Percentiles rank a stretch among this genome's conserved stretches.
Conservation (phyloP, 2,113 vertebrate species). For the Apteryx owenii region DNA sequence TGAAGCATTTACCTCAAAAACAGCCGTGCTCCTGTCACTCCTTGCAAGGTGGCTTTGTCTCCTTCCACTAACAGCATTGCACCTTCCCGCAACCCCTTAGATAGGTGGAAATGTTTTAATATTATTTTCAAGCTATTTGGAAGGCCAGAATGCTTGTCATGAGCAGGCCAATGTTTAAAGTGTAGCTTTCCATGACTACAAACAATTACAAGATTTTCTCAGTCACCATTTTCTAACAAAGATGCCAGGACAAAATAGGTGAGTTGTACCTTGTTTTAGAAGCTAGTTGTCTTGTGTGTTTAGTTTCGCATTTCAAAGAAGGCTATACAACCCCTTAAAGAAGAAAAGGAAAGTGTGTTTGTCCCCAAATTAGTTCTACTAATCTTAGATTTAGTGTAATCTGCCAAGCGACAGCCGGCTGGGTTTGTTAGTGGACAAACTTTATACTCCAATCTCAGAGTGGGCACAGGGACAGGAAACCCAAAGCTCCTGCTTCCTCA, state of each 20-base stretch:
- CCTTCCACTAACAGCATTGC: conserved; percentile 87
- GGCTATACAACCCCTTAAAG: not conserved
- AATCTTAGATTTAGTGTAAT: not conserved
- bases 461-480: not conserved
- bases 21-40: conserved; percentile 82
- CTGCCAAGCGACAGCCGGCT: not conserved
- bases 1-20: conserved; percentile 81
- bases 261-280: not conserved
- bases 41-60: conserved; percentile 82
- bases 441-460: not conserved
- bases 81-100: conserved; percentile 87
- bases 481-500: not conserved
- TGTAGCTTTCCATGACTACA: not conserved
- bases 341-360: not conserved
- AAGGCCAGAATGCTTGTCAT: not conserved
- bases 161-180: not conserved
- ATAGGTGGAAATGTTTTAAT: not conserved
- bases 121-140: not conserved
- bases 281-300: not conserved
- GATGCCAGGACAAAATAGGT: not conserved
- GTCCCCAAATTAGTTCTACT: not conserved
- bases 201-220: not conserved
- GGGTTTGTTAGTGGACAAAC: not conserved
- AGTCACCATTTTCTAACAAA: not conserved
- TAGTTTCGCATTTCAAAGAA: not conserved